phyloP scores from a whole-genome alignment of 2,888 invertebrate species.

The Fissipunctia ypsillon region DNA sequence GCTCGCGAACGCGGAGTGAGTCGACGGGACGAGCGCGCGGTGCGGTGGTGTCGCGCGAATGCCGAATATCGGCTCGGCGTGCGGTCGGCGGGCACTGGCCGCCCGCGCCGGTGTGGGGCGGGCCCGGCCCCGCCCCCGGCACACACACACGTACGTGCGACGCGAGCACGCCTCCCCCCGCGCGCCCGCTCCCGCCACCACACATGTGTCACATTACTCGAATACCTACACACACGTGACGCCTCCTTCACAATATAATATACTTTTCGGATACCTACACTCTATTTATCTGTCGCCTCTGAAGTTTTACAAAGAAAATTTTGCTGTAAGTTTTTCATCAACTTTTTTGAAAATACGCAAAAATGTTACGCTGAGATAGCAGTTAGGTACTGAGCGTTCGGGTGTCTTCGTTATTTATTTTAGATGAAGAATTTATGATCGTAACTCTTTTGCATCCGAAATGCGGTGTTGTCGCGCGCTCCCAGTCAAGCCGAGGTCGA shows the following conservation, averaged over 20 bases:
- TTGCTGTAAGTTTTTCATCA: constrained; percentile 33
- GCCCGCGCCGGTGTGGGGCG: constrained; percentile 79
- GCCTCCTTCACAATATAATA: constrained; percentile 86
- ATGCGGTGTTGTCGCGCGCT: constrained; percentile 57
- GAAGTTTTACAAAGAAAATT: constrained; percentile 50
- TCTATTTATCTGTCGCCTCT: constrained; percentile 58
- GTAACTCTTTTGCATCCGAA: constrained; percentile 64
- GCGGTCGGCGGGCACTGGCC: constrained; percentile 80
- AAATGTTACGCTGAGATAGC: constrained; percentile 39
- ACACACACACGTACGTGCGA: constrained; percentile 67
- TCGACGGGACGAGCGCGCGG: constrained; percentile 77
- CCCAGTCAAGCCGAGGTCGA: constrained; percentile 63
- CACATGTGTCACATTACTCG: constrained; percentile 84
- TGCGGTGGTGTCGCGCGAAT: constrained; percentile 84
- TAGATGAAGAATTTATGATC: constrained; percentile 58
- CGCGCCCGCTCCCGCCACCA: constrained; percentile 74
- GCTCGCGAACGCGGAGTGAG: constrained; percentile 81
- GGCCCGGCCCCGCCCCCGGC: constrained; percentile 83
- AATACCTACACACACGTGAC: constrained; percentile 88
- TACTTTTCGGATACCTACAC: constrained; percentile 85
- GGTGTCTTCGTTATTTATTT: constrained; percentile 52
- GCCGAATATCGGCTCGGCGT: constrained; percentile 78
- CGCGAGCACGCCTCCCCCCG: constrained; percentile 72
- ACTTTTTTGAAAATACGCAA: constrained; percentile 43
- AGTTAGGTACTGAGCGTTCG: constrained; percentile 22